Percentiles rank a stretch among this genome's conserved stretches.
These are phyloP conservation scores for Synanthedon formicaeformis DNA, from an alignment of 2,888 invertebrate genomes.

Conservation along the genomic window DNA sequence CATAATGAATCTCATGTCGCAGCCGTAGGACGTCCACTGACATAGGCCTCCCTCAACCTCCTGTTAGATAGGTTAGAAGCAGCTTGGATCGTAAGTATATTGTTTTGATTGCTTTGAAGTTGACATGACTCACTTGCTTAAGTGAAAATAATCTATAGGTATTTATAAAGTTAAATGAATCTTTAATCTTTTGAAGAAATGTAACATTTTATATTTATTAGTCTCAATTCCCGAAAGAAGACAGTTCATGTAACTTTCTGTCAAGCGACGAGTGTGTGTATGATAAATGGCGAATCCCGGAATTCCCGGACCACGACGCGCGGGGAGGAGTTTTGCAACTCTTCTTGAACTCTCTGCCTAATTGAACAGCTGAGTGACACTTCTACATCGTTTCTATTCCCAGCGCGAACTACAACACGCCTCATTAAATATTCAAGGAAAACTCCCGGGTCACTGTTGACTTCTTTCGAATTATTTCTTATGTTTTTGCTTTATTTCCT, in stretches of 20 bases:
- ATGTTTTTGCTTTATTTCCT: no score
- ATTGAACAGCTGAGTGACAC: constrained; percentile 39
- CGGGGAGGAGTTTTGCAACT: constrained; percentile 23
- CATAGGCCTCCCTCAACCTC: no score
- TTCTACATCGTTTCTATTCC: constrained; percentile 13
- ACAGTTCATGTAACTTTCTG: constrained; percentile 5
- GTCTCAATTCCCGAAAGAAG: not conserved
- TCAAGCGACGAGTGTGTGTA: constrained; percentile 13
- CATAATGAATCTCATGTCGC: no score
- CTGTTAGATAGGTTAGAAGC: no score
- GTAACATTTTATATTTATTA: constrained; percentile 5
- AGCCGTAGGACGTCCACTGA: no score
- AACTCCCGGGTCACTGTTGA: not conserved
- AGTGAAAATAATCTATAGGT: no score
- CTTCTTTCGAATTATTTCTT: not conserved
- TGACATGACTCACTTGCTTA: no score
- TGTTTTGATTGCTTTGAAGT: no score
- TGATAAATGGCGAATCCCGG: constrained; percentile 16
- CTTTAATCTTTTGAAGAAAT: no score
- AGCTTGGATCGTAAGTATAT: no score
- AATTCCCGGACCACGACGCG: not conserved
- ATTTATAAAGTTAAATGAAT: no score
- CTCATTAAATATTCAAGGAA: not conserved
- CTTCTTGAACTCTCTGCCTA: constrained; percentile 22
- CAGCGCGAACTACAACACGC: constrained; percentile 6